Evolutionary conservation across 35 echinoderm and acorn worm genomes (phyloP), one percentile per base, ranked within the genome.

Genomic region (Apostichopus californicus): DNA sequence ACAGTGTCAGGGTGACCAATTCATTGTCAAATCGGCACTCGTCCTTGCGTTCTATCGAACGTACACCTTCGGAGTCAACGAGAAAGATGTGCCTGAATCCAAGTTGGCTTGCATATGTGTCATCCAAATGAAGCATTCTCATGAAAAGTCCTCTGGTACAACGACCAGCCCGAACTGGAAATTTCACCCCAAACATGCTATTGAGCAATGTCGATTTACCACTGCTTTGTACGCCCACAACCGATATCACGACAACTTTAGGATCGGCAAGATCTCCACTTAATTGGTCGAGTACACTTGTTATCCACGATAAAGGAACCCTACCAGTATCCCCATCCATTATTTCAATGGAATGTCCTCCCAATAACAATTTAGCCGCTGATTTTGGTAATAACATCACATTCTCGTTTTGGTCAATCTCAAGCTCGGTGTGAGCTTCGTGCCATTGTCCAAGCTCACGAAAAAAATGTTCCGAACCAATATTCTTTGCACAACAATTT

Each of bases 131-230:
- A 23, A 89, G 61, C 68, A 89, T 72, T 55, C 64, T 58, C 13
- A 89, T 89, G 22, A 89, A 89, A 18, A 89, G 46, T 10, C 86
- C 86, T 72, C 86, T 68, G 3, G 86, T 89, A 20, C 86, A 89
- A 52, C 86, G 86, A 18, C 86, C 86, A 9, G 86, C 60, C 1
- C 86, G 6, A 12, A 89, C 86, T 4, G 86, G 86, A 72, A 89
- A 89, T 89, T 63, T 89, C 10, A 75, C 68, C 0, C 86, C 86
- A 72, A 89, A 89, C 86, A 89, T 89, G 28, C 86, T 89, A 63
- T 89, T 89, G 7, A 89, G 63, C 60, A 89, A 46, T 66, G 86
- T 89, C 12, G 86, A 89, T 52, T 89, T 89, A 53, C 86, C 86
- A 63, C 86, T 89, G 57, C 86, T 89, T 53, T 89, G 86, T 3